Evolutionary conservation across 2,888 invertebrate species (phyloP).

Genomic region (Patella ulyssiponensis): DNA sequence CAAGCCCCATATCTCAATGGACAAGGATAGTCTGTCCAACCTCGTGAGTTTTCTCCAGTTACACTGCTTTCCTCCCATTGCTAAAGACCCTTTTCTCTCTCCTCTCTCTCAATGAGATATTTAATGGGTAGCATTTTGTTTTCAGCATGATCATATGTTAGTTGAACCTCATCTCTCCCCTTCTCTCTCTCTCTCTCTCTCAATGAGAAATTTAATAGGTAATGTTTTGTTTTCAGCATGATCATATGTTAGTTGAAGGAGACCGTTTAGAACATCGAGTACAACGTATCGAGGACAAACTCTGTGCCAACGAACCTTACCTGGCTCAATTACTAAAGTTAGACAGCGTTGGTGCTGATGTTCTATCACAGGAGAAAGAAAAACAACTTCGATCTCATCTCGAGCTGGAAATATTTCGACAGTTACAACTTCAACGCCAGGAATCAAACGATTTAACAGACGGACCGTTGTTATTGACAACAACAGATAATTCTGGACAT

Average conservation of each 20-base stretch:
- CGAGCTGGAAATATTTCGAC: conserved; percentile 69
- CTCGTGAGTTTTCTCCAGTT: too few relatives aligned
- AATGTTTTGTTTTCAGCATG: not conserved
- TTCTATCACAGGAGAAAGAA: conserved; percentile 62
- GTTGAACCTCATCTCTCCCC: too few relatives aligned
- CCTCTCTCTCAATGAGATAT: too few relatives aligned
- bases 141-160: not conserved
- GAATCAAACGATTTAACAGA: conserved; percentile 32
- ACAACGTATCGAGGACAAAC: conserved; percentile 68
- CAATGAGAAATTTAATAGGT: too few relatives aligned
- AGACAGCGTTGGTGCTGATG: conserved; percentile 58
- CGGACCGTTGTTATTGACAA: conserved; percentile 4
- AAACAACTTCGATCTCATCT: conserved; percentile 67
- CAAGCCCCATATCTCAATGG: too few relatives aligned
- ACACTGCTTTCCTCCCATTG: too few relatives aligned
- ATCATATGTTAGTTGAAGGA: conserved; percentile 38
- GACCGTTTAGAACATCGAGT: conserved; percentile 61
- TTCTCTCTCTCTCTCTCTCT: too few relatives aligned
- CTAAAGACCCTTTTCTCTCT: too few relatives aligned
- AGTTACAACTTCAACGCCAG: conserved; percentile 66
- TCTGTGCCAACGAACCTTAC: conserved; percentile 66
- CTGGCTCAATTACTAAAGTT: conserved; percentile 66
- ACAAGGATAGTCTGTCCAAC: too few relatives aligned
- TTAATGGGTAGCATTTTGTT: too few relatives aligned
- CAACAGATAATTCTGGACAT: not conserved